Conservation (phyloP, 2,113 vertebrate species). For the Cyanistes caeruleus region DNA sequence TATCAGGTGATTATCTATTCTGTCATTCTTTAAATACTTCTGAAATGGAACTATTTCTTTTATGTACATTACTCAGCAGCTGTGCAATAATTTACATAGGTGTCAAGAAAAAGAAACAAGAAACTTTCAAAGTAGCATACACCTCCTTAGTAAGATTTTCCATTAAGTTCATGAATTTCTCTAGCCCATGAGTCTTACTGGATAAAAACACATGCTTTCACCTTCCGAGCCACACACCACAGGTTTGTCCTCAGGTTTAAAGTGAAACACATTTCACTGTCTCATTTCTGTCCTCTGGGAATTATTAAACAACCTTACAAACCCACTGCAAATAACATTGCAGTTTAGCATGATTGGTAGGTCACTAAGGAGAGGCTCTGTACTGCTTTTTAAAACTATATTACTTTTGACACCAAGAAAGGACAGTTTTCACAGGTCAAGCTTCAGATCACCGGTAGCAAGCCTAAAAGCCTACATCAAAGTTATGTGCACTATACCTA, state of each 20-base stretch:
- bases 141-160: background rate
- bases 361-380: background rate
- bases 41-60: background rate
- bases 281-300: background rate
- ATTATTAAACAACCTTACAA: constrained; percentile 43
- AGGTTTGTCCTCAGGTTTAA: background rate
- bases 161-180: background rate
- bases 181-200: background rate
- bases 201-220: constrained; percentile 13
- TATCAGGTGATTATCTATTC: constrained; percentile 20
- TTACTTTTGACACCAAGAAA: constrained; percentile 16
- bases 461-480: constrained; percentile 42
- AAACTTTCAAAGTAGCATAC: background rate
- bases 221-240: background rate
- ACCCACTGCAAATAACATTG: constrained; percentile 38
- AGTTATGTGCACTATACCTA: background rate
- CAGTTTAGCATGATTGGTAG: constrained; percentile 46
- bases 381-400: constrained; percentile 7
- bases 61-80: background rate
- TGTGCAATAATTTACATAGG: background rate
- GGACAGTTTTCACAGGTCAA: constrained; percentile 42
- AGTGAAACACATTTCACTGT: constrained; percentile 13
- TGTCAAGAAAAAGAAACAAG: background rate
- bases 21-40: constrained; percentile 7
- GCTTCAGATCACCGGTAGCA: constrained; percentile 3